A percentile compares a stretch with the other conserved stretches of the same genome.
phyloP scores from a whole-genome alignment of 2,113 vertebrate species.

The Sceloporus undulatus region DNA sequence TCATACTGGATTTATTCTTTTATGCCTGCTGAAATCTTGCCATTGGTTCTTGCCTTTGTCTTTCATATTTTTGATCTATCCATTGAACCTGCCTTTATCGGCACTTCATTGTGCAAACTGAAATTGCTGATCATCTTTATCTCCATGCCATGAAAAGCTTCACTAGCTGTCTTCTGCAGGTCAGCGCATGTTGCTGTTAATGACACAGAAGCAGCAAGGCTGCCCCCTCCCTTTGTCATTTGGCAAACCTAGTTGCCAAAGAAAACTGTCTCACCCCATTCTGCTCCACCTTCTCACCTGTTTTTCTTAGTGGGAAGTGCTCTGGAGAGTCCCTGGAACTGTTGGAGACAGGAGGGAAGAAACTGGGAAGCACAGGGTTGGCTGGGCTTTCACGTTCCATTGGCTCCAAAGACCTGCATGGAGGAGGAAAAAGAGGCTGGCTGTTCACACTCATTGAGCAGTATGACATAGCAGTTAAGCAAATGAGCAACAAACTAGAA shows the following conservation, averaged over 20 bases:
- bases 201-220: neutral
- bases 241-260: neutral
- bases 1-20: neutral
- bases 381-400: slow-evolving; percentile 81
- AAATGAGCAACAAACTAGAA: neutral
- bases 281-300: slow-evolving; percentile 77
- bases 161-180: neutral
- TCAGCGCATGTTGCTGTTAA: neutral
- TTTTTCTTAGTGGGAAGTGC: slow-evolving; percentile 87
- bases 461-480: neutral
- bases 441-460: neutral
- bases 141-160: neutral
- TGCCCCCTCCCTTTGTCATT: no score
- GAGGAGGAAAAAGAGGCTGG: neutral
- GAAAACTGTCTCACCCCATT: neutral
- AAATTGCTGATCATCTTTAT: neutral
- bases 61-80: neutral
- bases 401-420: slow-evolving; percentile 83
- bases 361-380: slow-evolving; percentile 76
- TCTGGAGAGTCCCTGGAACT: slow-evolving; percentile 81
- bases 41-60: neutral
- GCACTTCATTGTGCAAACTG: neutral
- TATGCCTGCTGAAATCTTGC: neutral
- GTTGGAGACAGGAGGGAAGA: slow-evolving; percentile 77
- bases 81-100: neutral